These are phyloP conservation scores for Bos taurus DNA, from an alignment of 2,113 vertebrate genomes.

Conservation along the genomic window ARS-UCD2.0 NC_037350.1:25296501-25297000, in stretches of 20 bases:
- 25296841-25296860: conserved; percentile 49
- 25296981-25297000: conserved; percentile 66
- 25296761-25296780: conserved; percentile 47
- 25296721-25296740: conserved; percentile 97
- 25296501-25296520: not conserved
- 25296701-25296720: conserved; percentile 95
- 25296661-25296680: conserved; percentile 93
- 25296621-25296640: not conserved
- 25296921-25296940: conserved; percentile 75
- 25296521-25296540: not conserved
- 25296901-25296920: conserved; percentile 75
- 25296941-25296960: conserved; percentile 63
- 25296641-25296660: conserved; percentile 87
- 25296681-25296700: conserved; percentile 98
- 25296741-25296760: conserved; percentile 94
- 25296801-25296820: conserved; percentile 73
- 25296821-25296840: conserved; percentile 82
- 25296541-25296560: not conserved
- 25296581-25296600: not conserved
- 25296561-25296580: not conserved
- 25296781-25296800: conserved; percentile 78
- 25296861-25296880: conserved; percentile 81
- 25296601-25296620: not conserved
- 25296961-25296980: conserved; percentile 72
- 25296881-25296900: conserved; percentile 73